Evolutionary conservation across 1,140 invertebrate genomes (phyloP), one percentile per base, ranked within the genome.

Genomic region (Drosophila mauritiana): DNA sequence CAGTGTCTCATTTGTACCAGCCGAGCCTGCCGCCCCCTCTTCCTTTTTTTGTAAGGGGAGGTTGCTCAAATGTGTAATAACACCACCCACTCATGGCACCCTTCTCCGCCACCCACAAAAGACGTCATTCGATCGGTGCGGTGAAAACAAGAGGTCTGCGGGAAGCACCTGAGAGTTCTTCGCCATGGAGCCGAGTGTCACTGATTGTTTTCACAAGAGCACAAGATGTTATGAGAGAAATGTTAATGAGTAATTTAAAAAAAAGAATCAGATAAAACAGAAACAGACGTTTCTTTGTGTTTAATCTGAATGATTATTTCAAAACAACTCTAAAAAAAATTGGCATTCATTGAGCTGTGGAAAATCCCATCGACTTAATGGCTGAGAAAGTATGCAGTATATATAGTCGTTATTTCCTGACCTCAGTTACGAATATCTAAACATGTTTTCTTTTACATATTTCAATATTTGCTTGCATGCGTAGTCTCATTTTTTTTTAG

Each of bases 1-100:
- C 20, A 61, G 49, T 61, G 72, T 52, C 42, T 57, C 53, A 51
- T 57, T 75, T 75, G 69, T 64, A 22, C 22, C 69, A 34, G 46
- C 25, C 68, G 22, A 52, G 37, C 42, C 37, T 56, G 52, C 25
- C 31, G n/a, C 62, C 56, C 45, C 11, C 8, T 17, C 15, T 40
- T 25, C n/a, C 27, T 1, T 13, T 12, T 37, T 48, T 2, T 51
- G 34, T 25, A 17, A 6, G 57, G n/a, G 15, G 15, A 8, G 5
- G 4, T 20, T 59, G 58, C 31, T 63, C 36, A 63, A 63, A 67
- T 40, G 40, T 27, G 15, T 36, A 20, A 12, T 12, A n/a, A 15
- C 13, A 36, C 6, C 1, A 1, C n/a, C n/a, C 13, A 6, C 45
- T 11, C n/a, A 15, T 17, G 6, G 7, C 37, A 8, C 40, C 8